Conservation (phyloP, 1,140 invertebrate species). For the Lordiphosa collinella region DNA sequence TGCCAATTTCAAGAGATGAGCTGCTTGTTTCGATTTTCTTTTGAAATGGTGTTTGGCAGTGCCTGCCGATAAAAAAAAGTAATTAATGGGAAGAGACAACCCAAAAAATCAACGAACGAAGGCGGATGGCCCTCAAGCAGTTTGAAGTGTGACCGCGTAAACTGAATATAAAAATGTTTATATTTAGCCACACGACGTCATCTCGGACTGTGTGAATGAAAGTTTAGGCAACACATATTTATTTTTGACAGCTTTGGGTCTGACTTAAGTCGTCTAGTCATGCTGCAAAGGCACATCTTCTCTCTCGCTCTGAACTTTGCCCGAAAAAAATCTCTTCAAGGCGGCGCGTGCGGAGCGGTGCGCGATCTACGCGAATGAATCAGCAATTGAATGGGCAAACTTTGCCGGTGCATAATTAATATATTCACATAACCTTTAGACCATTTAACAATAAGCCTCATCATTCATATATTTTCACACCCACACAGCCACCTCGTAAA, state of each 20-base stretch:
- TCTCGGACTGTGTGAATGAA: constrained; percentile 56
- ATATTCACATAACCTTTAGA: neutral
- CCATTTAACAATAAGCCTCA: constrained; percentile 24
- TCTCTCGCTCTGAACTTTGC: constrained; percentile 28
- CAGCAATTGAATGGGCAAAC: constrained; percentile 13
- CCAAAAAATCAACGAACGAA: constrained; percentile 15
- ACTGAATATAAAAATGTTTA: constrained; percentile 62
- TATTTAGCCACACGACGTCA: constrained; percentile 70
- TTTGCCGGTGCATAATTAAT: neutral
- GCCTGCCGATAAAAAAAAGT: constrained; percentile 38
- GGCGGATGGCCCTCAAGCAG: constrained; percentile 52
- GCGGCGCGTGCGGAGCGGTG: constrained; percentile 37
- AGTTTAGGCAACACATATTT: constrained; percentile 28
- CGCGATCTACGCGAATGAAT: constrained; percentile 25
- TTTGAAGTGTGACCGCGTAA: constrained; percentile 68
- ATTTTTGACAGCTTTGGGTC: neutral
- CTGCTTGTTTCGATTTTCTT: too few relatives aligned
- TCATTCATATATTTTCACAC: constrained; percentile 24
- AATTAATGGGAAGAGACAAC: constrained; percentile 37
- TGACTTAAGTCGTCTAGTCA: constrained; percentile 46
- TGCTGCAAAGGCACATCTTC: constrained; percentile 18
- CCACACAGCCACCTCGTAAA: constrained; percentile 1
- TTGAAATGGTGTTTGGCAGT: constrained; percentile 29
- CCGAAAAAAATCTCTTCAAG: constrained; percentile 6
- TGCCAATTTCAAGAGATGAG: constrained; percentile 23